These are phyloP conservation scores for Hybognathus amarus DNA, from an alignment of 2,797 vertebrate species.

Conservation along the genomic window DNA sequence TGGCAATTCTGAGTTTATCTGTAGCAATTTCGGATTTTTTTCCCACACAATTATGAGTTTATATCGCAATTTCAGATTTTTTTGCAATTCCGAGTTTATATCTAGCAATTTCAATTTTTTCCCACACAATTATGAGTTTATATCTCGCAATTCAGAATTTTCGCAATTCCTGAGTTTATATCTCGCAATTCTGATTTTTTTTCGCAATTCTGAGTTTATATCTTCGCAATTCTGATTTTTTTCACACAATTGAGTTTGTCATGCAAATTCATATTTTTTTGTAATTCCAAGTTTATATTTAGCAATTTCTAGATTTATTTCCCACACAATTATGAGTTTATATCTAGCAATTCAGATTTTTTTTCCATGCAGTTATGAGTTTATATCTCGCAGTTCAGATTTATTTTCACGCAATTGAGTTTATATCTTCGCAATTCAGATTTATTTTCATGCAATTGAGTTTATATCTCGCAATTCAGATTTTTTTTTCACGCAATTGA, in stretches of 20 bases:
- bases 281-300: no score
- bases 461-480: no score
- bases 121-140: not conserved
- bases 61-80: accelerated
- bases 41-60: no score
- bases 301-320: no score
- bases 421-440: not conserved
- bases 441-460: not conserved
- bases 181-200: not conserved
- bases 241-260: no score
- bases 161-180: accelerated
- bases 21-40: not conserved
- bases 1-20: not conserved
- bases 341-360: no score
- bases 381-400: not conserved
- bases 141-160: not conserved
- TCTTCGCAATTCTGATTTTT: not conserved
- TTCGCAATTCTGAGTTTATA: accelerated
- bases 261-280: no score
- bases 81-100: not conserved
- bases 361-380: not conserved
- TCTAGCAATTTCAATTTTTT: not conserved
- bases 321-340: no score
- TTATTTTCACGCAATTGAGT: not conserved
- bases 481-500: not conserved